A percentile compares a stretch with the other conserved stretches of the same genome.
Conservation (phyloP, 2,888 invertebrate species). For the Craniophora ligustri region DNA sequence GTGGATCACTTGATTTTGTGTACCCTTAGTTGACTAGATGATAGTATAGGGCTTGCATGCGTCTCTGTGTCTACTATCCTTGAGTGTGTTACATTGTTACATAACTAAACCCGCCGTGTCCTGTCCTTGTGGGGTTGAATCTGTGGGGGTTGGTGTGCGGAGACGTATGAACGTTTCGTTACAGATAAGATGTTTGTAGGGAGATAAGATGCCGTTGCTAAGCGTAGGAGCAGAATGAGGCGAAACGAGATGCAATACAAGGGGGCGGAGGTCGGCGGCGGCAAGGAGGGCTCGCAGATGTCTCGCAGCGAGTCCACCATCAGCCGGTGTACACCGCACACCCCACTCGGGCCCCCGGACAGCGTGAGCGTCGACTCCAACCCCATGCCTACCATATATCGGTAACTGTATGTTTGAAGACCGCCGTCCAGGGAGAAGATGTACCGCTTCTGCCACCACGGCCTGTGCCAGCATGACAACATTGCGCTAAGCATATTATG, state of each 20-base stretch:
- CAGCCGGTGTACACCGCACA: conserved; percentile 86
- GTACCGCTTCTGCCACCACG: conserved; percentile 48
- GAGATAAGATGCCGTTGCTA: conserved; percentile 82
- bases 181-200: conserved; percentile 83
- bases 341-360: conserved; percentile 88
- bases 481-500: conserved; percentile 30
- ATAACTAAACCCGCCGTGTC: conserved; percentile 70
- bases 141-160: conserved; percentile 67
- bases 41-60: conserved; percentile 86
- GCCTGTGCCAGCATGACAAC: conserved; percentile 39
- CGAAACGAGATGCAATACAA: conserved; percentile 81
- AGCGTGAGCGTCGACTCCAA: conserved; percentile 96
- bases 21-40: conserved; percentile 76
- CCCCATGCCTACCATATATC: conserved; percentile 96
- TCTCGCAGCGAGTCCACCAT: conserved; percentile 93
- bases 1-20: conserved; percentile 67
- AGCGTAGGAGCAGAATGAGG: conserved; percentile 84
- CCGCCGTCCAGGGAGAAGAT: conserved; percentile 72
- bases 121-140: conserved; percentile 66
- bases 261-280: conserved; percentile 73
- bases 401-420: conserved; percentile 89
- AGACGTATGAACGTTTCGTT: conserved; percentile 77
- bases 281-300: conserved; percentile 88
- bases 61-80: conserved; percentile 76
- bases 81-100: conserved; percentile 72